These are phyloP conservation scores for Melanotaenia trifasciata DNA, from an alignment of 2,797 vertebrate genomes.

Conservation along the genomic window DNA sequence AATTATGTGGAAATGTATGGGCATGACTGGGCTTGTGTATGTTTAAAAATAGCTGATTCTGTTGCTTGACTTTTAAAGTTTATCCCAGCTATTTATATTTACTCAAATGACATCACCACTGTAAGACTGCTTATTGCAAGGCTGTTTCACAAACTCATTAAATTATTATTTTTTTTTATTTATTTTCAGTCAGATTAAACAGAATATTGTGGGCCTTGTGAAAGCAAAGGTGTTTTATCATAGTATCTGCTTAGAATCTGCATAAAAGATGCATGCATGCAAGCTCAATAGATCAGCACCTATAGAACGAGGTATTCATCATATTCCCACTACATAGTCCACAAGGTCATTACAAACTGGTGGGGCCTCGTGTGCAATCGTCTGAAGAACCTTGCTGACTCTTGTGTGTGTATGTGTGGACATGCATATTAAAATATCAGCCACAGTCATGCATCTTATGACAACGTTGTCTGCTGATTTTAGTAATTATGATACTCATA, in stretches of 20 bases:
- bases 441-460: not conserved
- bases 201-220: not conserved
- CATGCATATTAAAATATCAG: not conserved
- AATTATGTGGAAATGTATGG: not conserved
- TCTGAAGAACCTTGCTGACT: not conserved
- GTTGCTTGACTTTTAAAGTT: not conserved
- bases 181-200: not conserved
- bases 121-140: not conserved
- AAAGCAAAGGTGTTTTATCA: not conserved
- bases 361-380: not conserved
- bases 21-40: not conserved
- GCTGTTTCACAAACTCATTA: too few species aligned
- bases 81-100: not conserved
- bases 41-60: not conserved
- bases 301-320: not conserved
- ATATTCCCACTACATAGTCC: not conserved
- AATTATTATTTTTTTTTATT: too few species aligned
- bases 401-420: not conserved
- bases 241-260: not conserved
- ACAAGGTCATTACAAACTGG: not conserved
- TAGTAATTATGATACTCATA: not conserved
- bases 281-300: not conserved
- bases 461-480: not conserved
- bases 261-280: not conserved
- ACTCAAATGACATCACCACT: not conserved